phyloP scores from a whole-genome alignment of 2,888 invertebrate species.

The Hypolimnas misippus region DNA sequence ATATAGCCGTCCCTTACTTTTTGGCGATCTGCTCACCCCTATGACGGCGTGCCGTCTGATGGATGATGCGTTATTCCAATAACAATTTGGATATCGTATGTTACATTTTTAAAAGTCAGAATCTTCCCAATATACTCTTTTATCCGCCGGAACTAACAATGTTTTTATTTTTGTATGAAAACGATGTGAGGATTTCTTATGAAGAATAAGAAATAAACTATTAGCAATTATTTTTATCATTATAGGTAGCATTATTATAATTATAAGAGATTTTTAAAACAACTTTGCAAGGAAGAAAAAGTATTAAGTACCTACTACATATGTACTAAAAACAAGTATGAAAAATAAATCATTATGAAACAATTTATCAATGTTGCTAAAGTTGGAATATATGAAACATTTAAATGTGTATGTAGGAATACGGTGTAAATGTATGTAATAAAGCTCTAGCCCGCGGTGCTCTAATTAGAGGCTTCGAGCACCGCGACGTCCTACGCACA shows the following conservation, averaged over 20 bases:
- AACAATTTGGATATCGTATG: conserved; percentile 82
- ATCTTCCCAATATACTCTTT: conserved; percentile 49
- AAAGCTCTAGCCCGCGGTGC: conserved; percentile 31
- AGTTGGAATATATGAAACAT: conserved; percentile 3
- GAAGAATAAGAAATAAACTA: no score
- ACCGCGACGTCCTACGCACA: conserved; percentile 24
- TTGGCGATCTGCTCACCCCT: conserved; percentile 70
- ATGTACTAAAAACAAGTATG: not conserved
- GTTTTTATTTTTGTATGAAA: not conserved
- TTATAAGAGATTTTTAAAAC: no score
- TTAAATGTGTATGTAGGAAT: not conserved
- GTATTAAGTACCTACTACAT: not conserved
- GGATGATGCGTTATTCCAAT: conserved; percentile 84
- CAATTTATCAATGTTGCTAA: not conserved
- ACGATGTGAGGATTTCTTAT: no score
- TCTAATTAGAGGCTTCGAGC: conserved; percentile 42
- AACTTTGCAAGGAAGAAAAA: no score
- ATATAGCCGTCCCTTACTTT: conserved; percentile 56
- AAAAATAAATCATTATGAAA: not conserved
- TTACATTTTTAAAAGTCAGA: conserved; percentile 72
- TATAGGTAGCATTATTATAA: no score
- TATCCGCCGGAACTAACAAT: not conserved
- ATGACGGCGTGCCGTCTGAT: conserved; percentile 75
- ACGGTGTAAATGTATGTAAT: conserved; percentile 34
- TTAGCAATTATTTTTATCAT: no score